These are phyloP conservation scores for Sternotherus odoratus DNA, from an alignment of 2,797 vertebrate species.

Conservation along the genomic window DNA sequence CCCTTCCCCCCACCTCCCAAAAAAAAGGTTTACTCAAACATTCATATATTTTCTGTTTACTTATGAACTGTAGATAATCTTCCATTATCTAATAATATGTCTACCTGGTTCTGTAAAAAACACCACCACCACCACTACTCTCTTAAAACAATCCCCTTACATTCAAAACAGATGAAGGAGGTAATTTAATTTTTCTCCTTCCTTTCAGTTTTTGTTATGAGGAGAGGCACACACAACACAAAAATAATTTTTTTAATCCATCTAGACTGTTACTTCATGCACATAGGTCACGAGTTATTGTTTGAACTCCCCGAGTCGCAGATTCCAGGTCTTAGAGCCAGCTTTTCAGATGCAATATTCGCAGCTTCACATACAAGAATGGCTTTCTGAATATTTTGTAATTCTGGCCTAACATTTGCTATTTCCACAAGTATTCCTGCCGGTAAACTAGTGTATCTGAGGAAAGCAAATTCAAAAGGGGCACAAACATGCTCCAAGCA, in stretches of 20 bases:
- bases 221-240: background rate
- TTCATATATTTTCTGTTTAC: background rate
- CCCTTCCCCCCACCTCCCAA: background rate
- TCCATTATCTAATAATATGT: background rate
- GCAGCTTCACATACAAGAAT: background rate
- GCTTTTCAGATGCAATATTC: background rate
- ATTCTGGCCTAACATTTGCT: background rate
- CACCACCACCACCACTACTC: no score
- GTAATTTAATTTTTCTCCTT: background rate
- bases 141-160: background rate
- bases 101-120: background rate
- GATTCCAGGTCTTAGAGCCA: background rate
- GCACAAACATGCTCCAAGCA: background rate
- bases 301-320: background rate
- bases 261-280: background rate
- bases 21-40: background rate
- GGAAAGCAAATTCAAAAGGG: background rate
- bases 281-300: background rate
- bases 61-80: background rate
- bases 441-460: background rate
- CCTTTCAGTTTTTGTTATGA: background rate
- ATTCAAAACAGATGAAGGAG: constrained; percentile 1
- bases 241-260: background rate
- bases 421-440: background rate
- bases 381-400: constrained; percentile 17